Conservation (phyloP, 1,140 invertebrate species). For the Drosophila bipectinata region DNA sequence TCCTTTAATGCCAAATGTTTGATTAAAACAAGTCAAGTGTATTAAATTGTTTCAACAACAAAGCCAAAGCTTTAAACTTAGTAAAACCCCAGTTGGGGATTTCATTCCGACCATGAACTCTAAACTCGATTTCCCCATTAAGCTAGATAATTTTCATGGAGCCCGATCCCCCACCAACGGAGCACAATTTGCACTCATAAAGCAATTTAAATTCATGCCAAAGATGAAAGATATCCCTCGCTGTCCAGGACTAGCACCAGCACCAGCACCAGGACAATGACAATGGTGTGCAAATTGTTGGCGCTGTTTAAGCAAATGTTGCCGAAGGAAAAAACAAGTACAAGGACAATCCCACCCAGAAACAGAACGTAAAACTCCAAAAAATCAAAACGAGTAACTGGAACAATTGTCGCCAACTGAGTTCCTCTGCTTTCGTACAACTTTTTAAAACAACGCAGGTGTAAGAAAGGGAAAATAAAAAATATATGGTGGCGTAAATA, state of each 20-base stretch:
- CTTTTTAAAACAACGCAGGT: slow-evolving; percentile 50
- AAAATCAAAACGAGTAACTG: slow-evolving; percentile 1
- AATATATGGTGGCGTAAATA: slow-evolving; percentile 29
- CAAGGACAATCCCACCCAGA: slow-evolving; percentile 21
- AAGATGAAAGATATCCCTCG: slow-evolving; percentile 60
- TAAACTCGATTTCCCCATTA: slow-evolving; percentile 1
- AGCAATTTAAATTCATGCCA: slow-evolving; percentile 76
- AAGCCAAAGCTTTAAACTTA: neutral
- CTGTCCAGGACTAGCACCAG: slow-evolving; percentile 12
- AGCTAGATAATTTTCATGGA: slow-evolving; percentile 17
- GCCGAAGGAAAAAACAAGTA: slow-evolving; percentile 41
- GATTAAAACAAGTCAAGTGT: neutral
- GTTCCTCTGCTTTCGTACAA: slow-evolving; percentile 43
- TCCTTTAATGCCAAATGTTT: neutral
- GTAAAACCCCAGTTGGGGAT: neutral
- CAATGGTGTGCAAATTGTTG: slow-evolving; percentile 79
- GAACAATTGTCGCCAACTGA: slow-evolving; percentile 57
- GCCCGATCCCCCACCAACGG: slow-evolving; percentile 12
- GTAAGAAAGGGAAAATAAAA: slow-evolving; percentile 8
- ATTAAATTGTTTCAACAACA: neutral
- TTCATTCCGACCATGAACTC: neutral
- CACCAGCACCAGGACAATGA: slow-evolving; percentile 30
- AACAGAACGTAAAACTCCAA: slow-evolving; percentile 23
- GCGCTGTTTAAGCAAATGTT: slow-evolving; percentile 77
- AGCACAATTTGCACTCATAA: slow-evolving; percentile 53